phyloP scores from a whole-genome alignment of 2,113 vertebrate genomes.

The Arenaria interpres region DNA sequence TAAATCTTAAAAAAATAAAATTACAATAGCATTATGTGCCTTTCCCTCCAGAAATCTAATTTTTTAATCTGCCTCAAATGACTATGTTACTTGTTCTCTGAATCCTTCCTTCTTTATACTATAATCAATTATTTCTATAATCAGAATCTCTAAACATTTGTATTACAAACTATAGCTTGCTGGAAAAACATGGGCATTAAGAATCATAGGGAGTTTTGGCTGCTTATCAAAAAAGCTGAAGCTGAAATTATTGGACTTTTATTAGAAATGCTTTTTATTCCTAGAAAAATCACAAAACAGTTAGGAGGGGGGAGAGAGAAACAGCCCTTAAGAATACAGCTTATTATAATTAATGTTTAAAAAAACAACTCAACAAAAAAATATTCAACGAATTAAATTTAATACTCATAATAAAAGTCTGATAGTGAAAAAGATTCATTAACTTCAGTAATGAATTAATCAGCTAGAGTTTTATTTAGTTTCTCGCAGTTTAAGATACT shows the following conservation, averaged over 20 bases:
- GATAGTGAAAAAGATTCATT: not conserved
- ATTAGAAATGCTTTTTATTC: not conserved
- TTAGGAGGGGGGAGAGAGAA: not conserved
- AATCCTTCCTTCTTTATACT: not conserved
- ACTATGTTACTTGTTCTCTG: not conserved
- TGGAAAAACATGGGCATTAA: not conserved
- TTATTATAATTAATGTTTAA: not conserved
- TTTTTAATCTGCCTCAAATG: not conserved
- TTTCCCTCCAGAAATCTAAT: not conserved
- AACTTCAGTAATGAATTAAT: not conserved
- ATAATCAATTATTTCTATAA: not conserved
- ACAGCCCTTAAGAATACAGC: too few relatives aligned
- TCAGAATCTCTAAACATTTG: not conserved
- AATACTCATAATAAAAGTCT: not conserved
- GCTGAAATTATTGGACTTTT: not conserved
- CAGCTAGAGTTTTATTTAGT: not conserved
- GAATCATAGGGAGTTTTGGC: not conserved
- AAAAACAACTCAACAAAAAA: not conserved
- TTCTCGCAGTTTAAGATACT: not conserved
- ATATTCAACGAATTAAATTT: rapidly evolving
- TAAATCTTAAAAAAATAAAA: not conserved
- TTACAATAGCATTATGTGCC: not conserved
- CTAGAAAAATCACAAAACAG: not conserved
- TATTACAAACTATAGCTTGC: not conserved
- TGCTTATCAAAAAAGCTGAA: not conserved